Percentiles rank a stretch among this genome's conserved stretches.
phyloP scores from a whole-genome alignment of 1,140 invertebrate genomes.

The Geopemphigus sp. region DNA sequence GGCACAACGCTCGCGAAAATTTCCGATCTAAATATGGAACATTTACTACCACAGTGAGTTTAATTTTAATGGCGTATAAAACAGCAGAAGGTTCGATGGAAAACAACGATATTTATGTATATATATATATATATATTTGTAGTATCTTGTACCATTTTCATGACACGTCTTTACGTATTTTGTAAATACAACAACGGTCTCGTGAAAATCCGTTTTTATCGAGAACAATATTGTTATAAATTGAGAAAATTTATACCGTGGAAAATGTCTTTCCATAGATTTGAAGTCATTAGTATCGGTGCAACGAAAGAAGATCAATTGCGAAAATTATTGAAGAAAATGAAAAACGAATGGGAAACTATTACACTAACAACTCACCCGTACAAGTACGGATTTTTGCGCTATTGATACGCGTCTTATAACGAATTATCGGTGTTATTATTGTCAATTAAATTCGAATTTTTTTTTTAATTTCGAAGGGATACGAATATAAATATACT shows the following conservation, averaged over 20 bases:
- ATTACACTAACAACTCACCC: conserved; percentile 69
- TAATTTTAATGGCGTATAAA: not conserved
- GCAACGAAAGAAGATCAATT: conserved; percentile 84
- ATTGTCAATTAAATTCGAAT: not conserved
- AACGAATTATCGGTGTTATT: not conserved
- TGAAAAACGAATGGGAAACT: conserved; percentile 81
- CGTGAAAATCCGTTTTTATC: too few species aligned
- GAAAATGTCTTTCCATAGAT: conserved; percentile 54
- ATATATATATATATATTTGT: too few species aligned
- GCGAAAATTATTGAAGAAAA: conserved; percentile 74
- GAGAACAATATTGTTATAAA: too few species aligned
- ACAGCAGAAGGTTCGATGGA: too few species aligned
- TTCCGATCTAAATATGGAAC: conserved; percentile 68
- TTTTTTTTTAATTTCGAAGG: conserved; percentile 54
- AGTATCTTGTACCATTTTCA: too few species aligned
- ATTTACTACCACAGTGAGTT: conserved; percentile 66
- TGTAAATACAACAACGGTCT: too few species aligned
- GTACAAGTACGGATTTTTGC: conserved; percentile 61
- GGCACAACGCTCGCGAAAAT: conserved; percentile 81
- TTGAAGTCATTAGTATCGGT: conserved; percentile 81
- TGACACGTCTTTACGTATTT: too few species aligned
- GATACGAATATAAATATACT: conserved; percentile 78
- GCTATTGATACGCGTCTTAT: not conserved
- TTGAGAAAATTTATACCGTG: too few species aligned
- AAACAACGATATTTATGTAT: too few species aligned